Evolutionary conservation across 2,888 invertebrate genomes (phyloP), one percentile per base, ranked within the genome.

Genomic region (Acrobasis consociella): DNA sequence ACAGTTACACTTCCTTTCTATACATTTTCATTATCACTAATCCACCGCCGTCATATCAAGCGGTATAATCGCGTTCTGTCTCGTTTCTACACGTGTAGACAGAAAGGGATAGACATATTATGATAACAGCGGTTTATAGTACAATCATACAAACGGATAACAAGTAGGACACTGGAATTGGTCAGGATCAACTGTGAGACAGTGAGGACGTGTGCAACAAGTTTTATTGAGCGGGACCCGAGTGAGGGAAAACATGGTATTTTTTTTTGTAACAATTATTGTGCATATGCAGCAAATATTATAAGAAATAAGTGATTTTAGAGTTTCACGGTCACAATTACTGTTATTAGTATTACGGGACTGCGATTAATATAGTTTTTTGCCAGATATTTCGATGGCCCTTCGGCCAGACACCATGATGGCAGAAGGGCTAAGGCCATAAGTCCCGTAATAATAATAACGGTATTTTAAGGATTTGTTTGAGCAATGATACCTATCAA

Each of bases 121-220:
- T 69, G 81, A 82, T 83, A 81, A 76, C 74, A 69, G 73, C 72
- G 74, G 75, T 73, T 77, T 77, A 75, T 75, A 75, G 73, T 68
- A 78, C 78, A 70, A 64, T 69, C 76, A 80, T 77, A 78, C 72
- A 72, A 68, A 72, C 77, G 87, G 82, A 81, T 81, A 77, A 78
- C 73, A 79, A 80, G 72, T 83, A 77, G 84, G 80, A 67, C 85
- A 76, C 69, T 74, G 70, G 80, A 85, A 83, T 83, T 86, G 84
- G 77, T 65, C 81, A 81, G 86, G 87, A 84, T 73, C 72, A 62
- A 62, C 49, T 65, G 67, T 72, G 73, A 67, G 63, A 71, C 69
- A 66, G 69, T 67, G 62, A 69, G 76, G 72, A 70, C 73, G 74
- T 65, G 73, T 69, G 70, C 66, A 62, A 22, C 64, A 59, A 71